A percentile compares a stretch with the other conserved stretches of the same genome.
Evolutionary conservation across 2,888 invertebrate species (phyloP).

Genomic region (Mimumesa dahlbomi): DNA sequence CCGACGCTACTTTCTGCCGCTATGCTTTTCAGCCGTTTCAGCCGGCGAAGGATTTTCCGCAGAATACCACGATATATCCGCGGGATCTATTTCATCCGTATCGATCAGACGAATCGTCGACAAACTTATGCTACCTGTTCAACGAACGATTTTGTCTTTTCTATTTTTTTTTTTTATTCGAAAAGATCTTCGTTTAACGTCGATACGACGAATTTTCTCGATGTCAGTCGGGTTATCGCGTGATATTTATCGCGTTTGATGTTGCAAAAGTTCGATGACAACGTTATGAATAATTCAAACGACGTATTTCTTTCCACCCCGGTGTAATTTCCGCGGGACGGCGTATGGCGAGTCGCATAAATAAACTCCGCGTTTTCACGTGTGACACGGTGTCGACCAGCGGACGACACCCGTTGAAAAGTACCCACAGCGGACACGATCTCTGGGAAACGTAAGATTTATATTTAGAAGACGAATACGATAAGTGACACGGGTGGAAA

Average conservation of each 20-base stretch:
- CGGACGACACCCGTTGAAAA: background rate
- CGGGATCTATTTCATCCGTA: background rate
- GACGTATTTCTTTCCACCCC: slow-evolving; percentile 3
- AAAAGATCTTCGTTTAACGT: too few species aligned
- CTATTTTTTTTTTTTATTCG: too few species aligned
- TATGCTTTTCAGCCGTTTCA: slow-evolving; percentile 1
- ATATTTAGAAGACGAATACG: background rate
- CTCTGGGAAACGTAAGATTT: background rate
- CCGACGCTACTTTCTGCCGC: slow-evolving; percentile 11
- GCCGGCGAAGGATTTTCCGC: slow-evolving; percentile 6
- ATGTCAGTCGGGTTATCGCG: too few species aligned
- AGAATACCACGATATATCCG: background rate
- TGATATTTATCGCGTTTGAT: too few species aligned
- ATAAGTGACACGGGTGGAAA: background rate
- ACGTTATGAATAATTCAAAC: slow-evolving; percentile 34
- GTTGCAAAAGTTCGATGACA: slow-evolving; percentile 7
- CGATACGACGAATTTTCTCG: too few species aligned
- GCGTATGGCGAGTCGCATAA: slow-evolving; percentile 10
- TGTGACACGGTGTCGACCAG: background rate
- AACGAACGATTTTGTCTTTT: too few species aligned
- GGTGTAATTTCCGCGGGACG: slow-evolving; percentile 14
- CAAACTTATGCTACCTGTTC: background rate
- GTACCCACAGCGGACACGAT: background rate
- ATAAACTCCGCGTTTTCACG: slow-evolving; percentile 22
- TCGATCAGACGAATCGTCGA: background rate